Evolutionary conservation across 2,113 vertebrate genomes (phyloP).

Genomic region (Cryptomyrus ogoouensis): DNA sequence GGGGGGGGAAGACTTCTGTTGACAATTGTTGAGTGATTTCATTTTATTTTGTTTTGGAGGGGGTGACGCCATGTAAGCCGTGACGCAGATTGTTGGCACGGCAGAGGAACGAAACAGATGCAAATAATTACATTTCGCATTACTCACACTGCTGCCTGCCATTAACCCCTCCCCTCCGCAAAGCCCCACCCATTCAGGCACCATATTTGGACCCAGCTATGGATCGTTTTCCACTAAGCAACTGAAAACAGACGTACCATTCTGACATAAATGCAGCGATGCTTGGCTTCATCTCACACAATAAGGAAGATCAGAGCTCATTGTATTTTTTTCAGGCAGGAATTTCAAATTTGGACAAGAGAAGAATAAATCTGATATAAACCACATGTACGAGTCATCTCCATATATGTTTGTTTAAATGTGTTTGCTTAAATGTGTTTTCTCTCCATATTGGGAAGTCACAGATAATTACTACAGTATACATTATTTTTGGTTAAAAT

Average conservation of each 20-base stretch:
- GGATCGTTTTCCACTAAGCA: not conserved
- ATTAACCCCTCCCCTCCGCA: not conserved
- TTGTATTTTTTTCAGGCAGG: conserved; percentile 10
- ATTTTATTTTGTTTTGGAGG: conserved; percentile 2
- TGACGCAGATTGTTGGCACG: not conserved
- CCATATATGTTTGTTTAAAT: not conserved
- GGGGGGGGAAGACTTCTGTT: not conserved
- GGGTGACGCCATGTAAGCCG: not conserved
- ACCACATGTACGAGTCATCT: not conserved
- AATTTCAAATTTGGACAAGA: not conserved
- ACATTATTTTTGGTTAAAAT: not conserved
- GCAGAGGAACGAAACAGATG: conserved; percentile 13
- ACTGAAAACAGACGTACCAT: not conserved
- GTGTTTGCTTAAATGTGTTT: not conserved
- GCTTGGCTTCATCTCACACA: conserved; percentile 3
- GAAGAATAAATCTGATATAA: not conserved
- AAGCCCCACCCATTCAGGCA: not conserved
- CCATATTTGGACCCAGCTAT: not conserved
- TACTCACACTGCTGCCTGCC: not conserved
- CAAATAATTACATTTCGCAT: conserved; percentile 16
- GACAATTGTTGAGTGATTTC: conserved; percentile 7
- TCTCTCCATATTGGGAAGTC: not conserved
- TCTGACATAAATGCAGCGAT: not conserved
- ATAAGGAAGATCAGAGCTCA: not conserved
- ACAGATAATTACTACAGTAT: not conserved